Conservation (phyloP, 23 tunicate genomes). For the Halocynthia aurantium region DNA sequence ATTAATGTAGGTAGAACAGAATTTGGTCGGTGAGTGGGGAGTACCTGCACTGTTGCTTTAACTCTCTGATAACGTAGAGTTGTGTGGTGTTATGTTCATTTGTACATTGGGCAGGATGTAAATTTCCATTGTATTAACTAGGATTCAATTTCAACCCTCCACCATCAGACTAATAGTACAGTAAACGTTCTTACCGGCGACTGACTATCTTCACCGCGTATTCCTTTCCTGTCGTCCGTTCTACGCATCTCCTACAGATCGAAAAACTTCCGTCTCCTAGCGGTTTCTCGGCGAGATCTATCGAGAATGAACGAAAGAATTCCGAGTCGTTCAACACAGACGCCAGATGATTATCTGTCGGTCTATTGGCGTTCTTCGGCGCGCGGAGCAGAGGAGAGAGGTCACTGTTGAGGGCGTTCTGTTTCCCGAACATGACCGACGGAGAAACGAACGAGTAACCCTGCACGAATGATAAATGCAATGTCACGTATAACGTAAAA, state of each 20-base stretch:
- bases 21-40: too few species aligned
- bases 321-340: slow-evolving; percentile 35
- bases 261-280: slow-evolving; percentile 95
- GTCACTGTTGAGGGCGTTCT: slow-evolving; percentile 72
- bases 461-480: slow-evolving; percentile 36
- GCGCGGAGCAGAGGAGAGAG: slow-evolving; percentile 24
- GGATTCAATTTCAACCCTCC: too few species aligned
- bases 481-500: too few species aligned
- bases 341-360: slow-evolving; percentile 4
- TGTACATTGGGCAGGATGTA: too few species aligned
- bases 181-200: slow-evolving; percentile 34
- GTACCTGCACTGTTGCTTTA: too few species aligned
- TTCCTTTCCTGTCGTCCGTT: slow-evolving; percentile 51
- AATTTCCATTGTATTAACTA: too few species aligned
- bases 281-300: slow-evolving; percentile 50
- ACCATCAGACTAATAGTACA: too few species aligned
- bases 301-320: slow-evolving; percentile 43
- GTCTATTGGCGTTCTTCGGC: slow-evolving; percentile 16
- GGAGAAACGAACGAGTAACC: slow-evolving; percentile 93
- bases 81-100: too few species aligned
- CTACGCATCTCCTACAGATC: slow-evolving; percentile 68
- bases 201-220: slow-evolving; percentile 86
- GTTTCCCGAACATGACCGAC: slow-evolving; percentile 71
- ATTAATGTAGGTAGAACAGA: too few species aligned
- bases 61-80: too few species aligned